Conservation (phyloP, 37 sponge, comb jelly and placozoan species). For the Petrosia ficiformis region DNA sequence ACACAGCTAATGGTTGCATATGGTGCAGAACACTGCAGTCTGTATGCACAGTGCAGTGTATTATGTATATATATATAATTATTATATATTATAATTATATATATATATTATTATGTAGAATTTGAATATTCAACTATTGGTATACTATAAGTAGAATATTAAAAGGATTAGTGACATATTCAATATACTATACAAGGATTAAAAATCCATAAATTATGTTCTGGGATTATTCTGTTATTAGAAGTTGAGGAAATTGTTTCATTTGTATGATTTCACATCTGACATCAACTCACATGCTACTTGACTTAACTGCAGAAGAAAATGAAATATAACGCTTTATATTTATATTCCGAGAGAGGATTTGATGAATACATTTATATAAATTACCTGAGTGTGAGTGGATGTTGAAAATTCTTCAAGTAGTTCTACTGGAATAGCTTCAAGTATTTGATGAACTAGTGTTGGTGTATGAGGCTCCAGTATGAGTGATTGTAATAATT, state of each 20-base stretch:
- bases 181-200: no score
- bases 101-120: no score
- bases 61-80: no score
- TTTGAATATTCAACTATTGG: no score
- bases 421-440: conserved; percentile 37
- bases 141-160: no score
- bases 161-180: no score
- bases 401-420: conserved; percentile 34
- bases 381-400: conserved; percentile 32
- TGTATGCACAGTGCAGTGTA: no score
- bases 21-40: no score
- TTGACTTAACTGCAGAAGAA: not conserved
- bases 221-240: no score
- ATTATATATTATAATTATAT: no score
- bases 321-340: not conserved
- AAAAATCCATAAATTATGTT: no score
- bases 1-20: no score
- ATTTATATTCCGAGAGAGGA: not conserved
- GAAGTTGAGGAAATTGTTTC: not conserved
- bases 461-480: conserved; percentile 60
- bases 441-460: conserved; percentile 50
- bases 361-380: not conserved
- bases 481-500: conserved; percentile 70
- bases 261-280: not conserved
- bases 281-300: conserved; percentile 8